Conservation (phyloP, 2,797 vertebrate genomes). For the Molossus alvarezi region DNA sequence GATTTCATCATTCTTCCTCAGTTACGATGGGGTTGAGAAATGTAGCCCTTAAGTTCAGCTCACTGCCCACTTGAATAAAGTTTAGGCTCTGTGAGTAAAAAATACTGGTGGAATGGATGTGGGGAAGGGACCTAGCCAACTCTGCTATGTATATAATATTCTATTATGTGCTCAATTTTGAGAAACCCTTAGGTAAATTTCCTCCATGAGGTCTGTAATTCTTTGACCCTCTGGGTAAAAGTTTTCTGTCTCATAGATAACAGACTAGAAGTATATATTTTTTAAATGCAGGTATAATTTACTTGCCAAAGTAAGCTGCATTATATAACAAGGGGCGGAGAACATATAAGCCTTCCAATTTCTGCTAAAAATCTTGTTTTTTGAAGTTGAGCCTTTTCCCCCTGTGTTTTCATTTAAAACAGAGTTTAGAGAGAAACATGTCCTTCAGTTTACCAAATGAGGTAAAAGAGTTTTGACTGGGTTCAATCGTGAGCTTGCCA, state of each 20-base stretch:
- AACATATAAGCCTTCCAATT: neutral
- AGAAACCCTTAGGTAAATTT: constrained; percentile 30
- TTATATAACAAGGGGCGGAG: neutral
- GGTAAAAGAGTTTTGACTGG: neutral
- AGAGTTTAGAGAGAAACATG: neutral
- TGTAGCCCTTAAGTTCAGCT: constrained; percentile 71
- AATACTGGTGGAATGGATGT: neutral
- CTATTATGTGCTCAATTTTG: neutral
- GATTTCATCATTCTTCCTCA: constrained; percentile 72
- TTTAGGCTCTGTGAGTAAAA: constrained; percentile 2
- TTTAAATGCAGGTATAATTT: neutral
- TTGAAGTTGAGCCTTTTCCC: neutral
- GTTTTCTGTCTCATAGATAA: neutral
- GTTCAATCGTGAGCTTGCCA: neutral
- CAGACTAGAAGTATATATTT: neutral
- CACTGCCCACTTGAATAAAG: neutral
- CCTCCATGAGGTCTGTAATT: neutral
- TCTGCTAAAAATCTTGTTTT: neutral
- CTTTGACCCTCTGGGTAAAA: neutral
- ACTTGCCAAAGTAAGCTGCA: neutral
- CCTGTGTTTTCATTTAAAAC: neutral
- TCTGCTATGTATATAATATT: neutral
- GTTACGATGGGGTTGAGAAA: constrained; percentile 79
- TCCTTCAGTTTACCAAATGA: neutral
- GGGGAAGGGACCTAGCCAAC: neutral